Evolutionary conservation across 1,140 invertebrate genomes (phyloP), one percentile per base, ranked within the genome.

Genomic region (Thrips palmi): DNA sequence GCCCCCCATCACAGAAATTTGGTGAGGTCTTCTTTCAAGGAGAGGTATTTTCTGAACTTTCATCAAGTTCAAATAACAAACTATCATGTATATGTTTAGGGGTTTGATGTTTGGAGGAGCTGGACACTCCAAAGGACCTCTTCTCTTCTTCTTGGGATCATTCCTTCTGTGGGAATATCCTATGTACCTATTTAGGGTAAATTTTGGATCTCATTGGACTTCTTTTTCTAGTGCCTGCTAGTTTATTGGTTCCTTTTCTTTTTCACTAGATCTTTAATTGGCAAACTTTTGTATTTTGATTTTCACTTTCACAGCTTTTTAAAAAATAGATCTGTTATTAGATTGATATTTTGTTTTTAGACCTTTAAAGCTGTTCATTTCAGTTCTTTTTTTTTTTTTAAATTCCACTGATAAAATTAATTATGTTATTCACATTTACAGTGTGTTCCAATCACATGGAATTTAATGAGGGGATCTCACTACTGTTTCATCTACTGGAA

Each of bases 401-500:
- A 7, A 32, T 32, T 12, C 17, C n/a, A 10, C 6, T 32, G 8
- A 8, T 12, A 32, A 10, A 32, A 32, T 5, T 8, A 32, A 3
- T 17, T 6, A 24, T 8, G 14, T 27, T 36, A 39, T 38, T 34
- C 31, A 27, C 37, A 2, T 47, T 64, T 65, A 30, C 58, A 83
- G 68, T 82, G 80, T 46, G 73, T 91, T 39, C 84, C 85, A 1
- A 63, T 85, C n/a, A 92, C 86, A 0, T 91, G 84, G 84, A 78
- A 86, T 49, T 72, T 82, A 3, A 55, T 89, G 2, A 64, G 81
- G 19, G 68, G 75, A 1, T 78, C 80, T 4, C 85, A 92, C 54
- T 85, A 89, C 45, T 77, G 82, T 48, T 92, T 91, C 52, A 77
- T 89, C 37, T 79, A 85, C 46, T 82, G 81, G 71, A 91, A 91